Percentiles rank a stretch among this genome's conserved stretches.
These are phyloP conservation scores for Frankliniella fusca DNA, from an alignment of 2,888 invertebrate genomes.

Conservation along the genomic window DNA sequence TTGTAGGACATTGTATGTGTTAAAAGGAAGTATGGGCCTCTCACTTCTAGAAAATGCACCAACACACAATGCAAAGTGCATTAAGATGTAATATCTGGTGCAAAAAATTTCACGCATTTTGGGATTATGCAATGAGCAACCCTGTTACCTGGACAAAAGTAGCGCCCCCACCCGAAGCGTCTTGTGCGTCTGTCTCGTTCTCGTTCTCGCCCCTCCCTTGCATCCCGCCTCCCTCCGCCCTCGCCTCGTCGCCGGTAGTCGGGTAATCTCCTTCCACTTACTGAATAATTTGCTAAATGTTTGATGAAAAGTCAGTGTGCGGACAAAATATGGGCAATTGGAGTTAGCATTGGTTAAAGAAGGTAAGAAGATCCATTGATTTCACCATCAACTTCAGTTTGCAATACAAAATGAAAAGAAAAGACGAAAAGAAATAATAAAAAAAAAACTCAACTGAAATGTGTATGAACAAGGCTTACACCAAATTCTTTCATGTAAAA, in stretches of 20 bases:
- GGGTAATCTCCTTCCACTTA: background rate
- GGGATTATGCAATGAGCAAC: background rate
- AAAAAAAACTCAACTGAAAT: no score
- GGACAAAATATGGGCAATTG: background rate
- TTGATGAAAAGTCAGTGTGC: background rate
- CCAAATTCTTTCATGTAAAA: no score
- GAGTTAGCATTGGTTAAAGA: no score
- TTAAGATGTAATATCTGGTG: background rate
- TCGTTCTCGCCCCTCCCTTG: conserved; percentile 17
- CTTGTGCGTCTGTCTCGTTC: background rate
- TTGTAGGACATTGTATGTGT: background rate
- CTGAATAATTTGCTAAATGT: background rate
- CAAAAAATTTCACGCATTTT: background rate
- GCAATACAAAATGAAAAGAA: no score
- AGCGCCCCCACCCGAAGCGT: conserved; percentile 17
- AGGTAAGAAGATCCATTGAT: no score
- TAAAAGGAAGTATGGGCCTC: background rate
- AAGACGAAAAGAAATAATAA: no score
- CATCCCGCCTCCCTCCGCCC: background rate
- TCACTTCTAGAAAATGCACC: no score
- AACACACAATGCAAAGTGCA: background rate
- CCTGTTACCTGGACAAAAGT: conserved; percentile 8
- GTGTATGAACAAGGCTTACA: no score
- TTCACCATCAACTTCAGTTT: no score
- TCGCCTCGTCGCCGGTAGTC: conserved; percentile 5